These are phyloP conservation scores for Mobula birostris DNA, from an alignment of 2,113 vertebrate species.

Conservation along the genomic window DNA sequence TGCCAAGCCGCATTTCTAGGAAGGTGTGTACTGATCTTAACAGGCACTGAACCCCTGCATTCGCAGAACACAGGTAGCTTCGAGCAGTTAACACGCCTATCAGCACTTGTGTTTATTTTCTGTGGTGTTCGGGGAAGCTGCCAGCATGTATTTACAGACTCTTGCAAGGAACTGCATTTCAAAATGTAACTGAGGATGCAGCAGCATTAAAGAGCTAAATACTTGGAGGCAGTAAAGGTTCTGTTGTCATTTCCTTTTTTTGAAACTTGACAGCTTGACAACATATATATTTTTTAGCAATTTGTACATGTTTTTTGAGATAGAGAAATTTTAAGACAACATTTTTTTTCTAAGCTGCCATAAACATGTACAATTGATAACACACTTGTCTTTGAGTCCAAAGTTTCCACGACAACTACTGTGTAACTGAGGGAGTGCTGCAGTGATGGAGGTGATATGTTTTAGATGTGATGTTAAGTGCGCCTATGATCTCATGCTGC, in stretches of 20 bases:
- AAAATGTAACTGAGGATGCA: neutral
- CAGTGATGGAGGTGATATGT: too few relatives aligned
- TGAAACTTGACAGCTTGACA: neutral
- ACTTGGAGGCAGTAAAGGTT: neutral
- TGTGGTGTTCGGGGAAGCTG: neutral
- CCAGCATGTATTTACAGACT: neutral
- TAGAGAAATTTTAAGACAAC: neutral
- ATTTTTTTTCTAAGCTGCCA: neutral
- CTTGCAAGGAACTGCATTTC: neutral
- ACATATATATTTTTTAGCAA: neutral
- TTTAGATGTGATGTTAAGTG: too few relatives aligned
- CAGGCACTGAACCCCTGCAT: neutral
- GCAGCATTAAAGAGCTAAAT: neutral
- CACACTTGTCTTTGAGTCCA: too few relatives aligned
- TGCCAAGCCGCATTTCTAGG: neutral
- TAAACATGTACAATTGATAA: neutral
- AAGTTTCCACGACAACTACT: too few relatives aligned
- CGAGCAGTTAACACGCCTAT: neutral
- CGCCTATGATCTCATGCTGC: too few relatives aligned
- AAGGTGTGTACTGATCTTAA: constrained; percentile 16
- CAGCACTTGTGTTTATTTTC: neutral
- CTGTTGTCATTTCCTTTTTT: neutral
- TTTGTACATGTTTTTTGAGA: neutral
- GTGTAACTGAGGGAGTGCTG: too few relatives aligned
- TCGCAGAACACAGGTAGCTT: neutral